Evolutionary conservation across 2,113 vertebrate species (phyloP).

Genomic region (Ammodytes dubius): DNA sequence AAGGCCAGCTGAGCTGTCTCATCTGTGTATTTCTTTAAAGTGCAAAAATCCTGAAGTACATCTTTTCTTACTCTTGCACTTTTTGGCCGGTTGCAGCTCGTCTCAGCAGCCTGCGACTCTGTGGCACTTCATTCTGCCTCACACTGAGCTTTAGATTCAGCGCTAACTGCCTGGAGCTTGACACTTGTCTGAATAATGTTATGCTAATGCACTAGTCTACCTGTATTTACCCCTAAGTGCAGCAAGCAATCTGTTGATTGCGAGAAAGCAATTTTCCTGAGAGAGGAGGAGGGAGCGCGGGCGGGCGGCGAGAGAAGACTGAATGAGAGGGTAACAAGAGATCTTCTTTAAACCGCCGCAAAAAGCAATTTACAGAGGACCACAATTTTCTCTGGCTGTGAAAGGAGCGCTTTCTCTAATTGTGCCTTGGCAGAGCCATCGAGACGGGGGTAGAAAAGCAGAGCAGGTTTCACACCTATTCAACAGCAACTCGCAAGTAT

Average conservation of each 20-base stretch:
- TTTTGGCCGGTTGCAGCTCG: slow-evolving; percentile 53
- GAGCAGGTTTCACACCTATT: slow-evolving; percentile 37
- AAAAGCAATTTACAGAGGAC: slow-evolving; percentile 83
- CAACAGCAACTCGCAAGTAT: slow-evolving; percentile 44
- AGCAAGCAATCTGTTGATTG: slow-evolving; percentile 83
- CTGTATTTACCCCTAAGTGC: slow-evolving; percentile 87
- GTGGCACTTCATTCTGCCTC: slow-evolving; percentile 72
- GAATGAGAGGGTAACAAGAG: slow-evolving; percentile 77
- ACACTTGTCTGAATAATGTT: slow-evolving; percentile 85
- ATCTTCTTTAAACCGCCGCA: slow-evolving; percentile 81
- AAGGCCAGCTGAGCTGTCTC: slow-evolving; percentile 51
- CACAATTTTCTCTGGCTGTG: slow-evolving; percentile 83
- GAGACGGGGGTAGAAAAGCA: slow-evolving; percentile 65
- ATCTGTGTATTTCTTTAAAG: slow-evolving; percentile 27
- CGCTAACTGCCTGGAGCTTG: slow-evolving; percentile 73
- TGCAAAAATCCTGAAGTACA: slow-evolving; percentile 42
- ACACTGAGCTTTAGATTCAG: slow-evolving; percentile 68
- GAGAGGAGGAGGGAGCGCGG: slow-evolving; percentile 53
- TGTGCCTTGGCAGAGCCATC: slow-evolving; percentile 74
- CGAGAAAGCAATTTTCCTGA: slow-evolving; percentile 82
- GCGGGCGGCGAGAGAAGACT: slow-evolving; percentile 44
- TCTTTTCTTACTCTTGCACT: slow-evolving; percentile 49
- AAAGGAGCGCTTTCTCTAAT: slow-evolving; percentile 80
- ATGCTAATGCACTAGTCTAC: slow-evolving; percentile 84
- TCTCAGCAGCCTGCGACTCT: slow-evolving; percentile 40